These are phyloP conservation scores for Pedicia rivosa DNA, from an alignment of 2,888 invertebrate species.

Conservation along the genomic window DNA sequence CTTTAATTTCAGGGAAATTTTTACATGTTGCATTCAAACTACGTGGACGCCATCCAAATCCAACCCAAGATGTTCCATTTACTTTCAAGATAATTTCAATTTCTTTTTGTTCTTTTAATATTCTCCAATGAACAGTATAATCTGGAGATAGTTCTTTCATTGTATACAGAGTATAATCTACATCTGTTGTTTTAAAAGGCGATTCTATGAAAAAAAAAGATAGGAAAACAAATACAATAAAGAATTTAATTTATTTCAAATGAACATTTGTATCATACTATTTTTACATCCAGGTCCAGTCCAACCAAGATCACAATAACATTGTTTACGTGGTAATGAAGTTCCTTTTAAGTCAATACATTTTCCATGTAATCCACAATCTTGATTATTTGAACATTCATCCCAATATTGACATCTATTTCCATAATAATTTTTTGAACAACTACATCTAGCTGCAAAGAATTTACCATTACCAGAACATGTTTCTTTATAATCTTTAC, in stretches of 20 bases:
- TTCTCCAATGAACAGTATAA: slow-evolving; percentile 70
- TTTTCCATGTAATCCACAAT: slow-evolving; percentile 74
- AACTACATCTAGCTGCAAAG: slow-evolving; percentile 61
- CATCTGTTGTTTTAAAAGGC: slow-evolving; percentile 51
- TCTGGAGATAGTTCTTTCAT: slow-evolving; percentile 54
- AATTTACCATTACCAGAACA: slow-evolving; percentile 76
- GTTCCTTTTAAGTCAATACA: slow-evolving; percentile 72
- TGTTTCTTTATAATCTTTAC: slow-evolving; percentile 61
- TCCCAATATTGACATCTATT: slow-evolving; percentile 73
- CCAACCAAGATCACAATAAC: slow-evolving; percentile 83
- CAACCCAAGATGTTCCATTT: slow-evolving; percentile 75
- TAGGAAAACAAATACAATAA: not conserved
- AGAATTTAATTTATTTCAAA: not conserved
- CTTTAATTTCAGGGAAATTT: slow-evolving; percentile 56
- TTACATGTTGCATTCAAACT: slow-evolving; percentile 58
- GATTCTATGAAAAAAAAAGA: slow-evolving; percentile 39
- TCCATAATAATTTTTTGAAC: slow-evolving; percentile 67
- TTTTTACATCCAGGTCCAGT: slow-evolving; percentile 72
- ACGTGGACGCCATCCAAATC: slow-evolving; percentile 82
- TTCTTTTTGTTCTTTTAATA: slow-evolving; percentile 68
- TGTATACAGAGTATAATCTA: slow-evolving; percentile 56
- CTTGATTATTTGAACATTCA: slow-evolving; percentile 69
- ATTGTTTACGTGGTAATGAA: slow-evolving; percentile 64
- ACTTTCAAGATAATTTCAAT: slow-evolving; percentile 75
- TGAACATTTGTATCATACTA: slow-evolving; percentile 36